A percentile compares a stretch with the other conserved stretches of the same genome.
phyloP scores from a whole-genome alignment of 2,113 vertebrate species.

The Cariama cristata region DNA sequence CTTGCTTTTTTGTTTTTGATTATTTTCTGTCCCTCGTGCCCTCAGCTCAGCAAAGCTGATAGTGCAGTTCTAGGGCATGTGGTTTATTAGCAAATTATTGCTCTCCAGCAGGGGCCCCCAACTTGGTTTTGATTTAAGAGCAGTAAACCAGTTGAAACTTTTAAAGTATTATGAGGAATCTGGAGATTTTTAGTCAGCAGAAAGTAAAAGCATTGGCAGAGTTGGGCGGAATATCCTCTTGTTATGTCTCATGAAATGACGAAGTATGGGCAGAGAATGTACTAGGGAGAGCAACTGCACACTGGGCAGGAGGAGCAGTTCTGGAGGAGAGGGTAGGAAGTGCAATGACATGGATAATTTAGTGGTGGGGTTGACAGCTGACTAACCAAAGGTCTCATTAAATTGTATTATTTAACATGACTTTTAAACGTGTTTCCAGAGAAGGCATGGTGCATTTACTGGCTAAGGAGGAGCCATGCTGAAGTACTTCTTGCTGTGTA shows the following conservation, averaged over 20 bases:
- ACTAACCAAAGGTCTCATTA: neutral
- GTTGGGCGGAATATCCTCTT: neutral
- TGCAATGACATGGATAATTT: neutral
- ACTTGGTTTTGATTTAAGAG: conserved; percentile 42
- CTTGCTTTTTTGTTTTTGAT: neutral
- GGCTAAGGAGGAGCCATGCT: neutral
- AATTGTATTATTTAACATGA: neutral
- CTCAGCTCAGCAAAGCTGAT: conserved; percentile 37
- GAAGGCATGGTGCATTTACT: neutral
- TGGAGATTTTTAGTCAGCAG: conserved; percentile 55
- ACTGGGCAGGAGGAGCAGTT: neutral
- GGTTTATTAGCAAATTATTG: conserved; percentile 50
- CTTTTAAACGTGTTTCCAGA: neutral
- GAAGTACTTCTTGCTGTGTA: neutral
- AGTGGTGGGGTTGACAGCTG: neutral
- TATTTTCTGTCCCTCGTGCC: conserved; percentile 9
- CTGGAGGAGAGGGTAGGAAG: neutral
- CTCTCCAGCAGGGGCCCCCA: conserved; percentile 19
- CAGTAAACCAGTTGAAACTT: conserved; percentile 28
- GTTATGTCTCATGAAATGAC: neutral
- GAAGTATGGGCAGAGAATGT: neutral
- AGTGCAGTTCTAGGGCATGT: conserved; percentile 12
- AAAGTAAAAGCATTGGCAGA: conserved; percentile 8
- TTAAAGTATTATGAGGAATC: conserved; percentile 12
- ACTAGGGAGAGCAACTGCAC: neutral